A percentile compares a stretch with the other conserved stretches of the same genome.
phyloP scores from a whole-genome alignment of 2,888 invertebrate species.

The Anorthoa munda region DNA sequence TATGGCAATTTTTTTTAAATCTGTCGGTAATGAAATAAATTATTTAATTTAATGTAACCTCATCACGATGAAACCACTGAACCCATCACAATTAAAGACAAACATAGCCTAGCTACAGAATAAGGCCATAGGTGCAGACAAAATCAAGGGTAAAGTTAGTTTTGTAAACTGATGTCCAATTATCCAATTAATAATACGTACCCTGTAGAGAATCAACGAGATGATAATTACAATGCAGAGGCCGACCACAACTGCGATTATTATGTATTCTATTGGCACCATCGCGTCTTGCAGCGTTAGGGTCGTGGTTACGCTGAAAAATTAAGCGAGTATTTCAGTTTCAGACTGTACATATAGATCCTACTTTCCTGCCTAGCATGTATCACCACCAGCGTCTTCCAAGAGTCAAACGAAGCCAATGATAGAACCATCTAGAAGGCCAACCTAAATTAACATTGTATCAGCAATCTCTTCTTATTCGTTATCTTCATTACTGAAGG shows the following conservation, averaged over 20 bases:
- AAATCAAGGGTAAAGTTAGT: neutral
- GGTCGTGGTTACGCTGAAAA: constrained; percentile 66
- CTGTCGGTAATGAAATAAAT: too few relatives aligned
- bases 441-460: too few relatives aligned
- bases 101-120: too few relatives aligned
- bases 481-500: too few relatives aligned
- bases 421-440: neutral
- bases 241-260: constrained; percentile 74
- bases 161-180: neutral
- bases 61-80: too few relatives aligned
- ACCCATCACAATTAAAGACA: too few relatives aligned
- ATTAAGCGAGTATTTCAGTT: neutral
- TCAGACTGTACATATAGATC: neutral
- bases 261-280: constrained; percentile 76
- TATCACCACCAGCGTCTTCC: neutral
- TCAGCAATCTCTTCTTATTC: too few relatives aligned
- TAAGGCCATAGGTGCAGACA: too few relatives aligned
- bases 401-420: neutral
- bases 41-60: too few relatives aligned
- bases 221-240: constrained; percentile 74
- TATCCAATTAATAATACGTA: constrained; percentile 58
- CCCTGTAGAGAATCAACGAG: constrained; percentile 74
- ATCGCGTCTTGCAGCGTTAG: constrained; percentile 56
- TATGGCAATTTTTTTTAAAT: too few relatives aligned
- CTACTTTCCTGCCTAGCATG: neutral